Conservation (phyloP, 2,888 invertebrate genomes). For the Perdita meconis region DNA sequence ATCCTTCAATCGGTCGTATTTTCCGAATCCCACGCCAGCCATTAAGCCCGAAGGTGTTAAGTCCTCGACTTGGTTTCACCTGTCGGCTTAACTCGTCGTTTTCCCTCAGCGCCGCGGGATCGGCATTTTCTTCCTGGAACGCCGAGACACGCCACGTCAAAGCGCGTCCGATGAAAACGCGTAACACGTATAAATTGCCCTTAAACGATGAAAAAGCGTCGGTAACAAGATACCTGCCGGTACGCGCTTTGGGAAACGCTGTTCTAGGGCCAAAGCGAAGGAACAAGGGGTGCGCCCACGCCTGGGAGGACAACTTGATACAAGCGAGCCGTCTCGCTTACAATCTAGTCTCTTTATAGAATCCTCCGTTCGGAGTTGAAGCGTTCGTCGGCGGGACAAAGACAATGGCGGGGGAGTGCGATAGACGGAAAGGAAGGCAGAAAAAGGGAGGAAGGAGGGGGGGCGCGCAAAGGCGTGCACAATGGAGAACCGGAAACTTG, state of each 20-base stretch:
- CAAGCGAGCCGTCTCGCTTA: conserved; percentile 75
- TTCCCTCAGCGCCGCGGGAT: not conserved
- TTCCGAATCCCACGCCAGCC: too few relatives aligned
- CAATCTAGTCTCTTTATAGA: conserved; percentile 76
- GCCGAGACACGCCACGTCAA: not conserved
- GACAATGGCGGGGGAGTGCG: conserved; percentile 39
- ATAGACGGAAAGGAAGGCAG: conserved; percentile 35
- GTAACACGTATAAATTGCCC: conserved; percentile 21
- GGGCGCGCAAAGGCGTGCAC: conserved; percentile 62
- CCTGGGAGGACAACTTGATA: conserved; percentile 74
- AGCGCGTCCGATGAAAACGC: not conserved
- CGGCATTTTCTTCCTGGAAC: not conserved
- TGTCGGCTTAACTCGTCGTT: not conserved
- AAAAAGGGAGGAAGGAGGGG: conserved; percentile 34
- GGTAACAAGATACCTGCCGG: conserved; percentile 39
- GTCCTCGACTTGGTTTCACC: not conserved
- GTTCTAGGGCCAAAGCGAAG: conserved; percentile 63
- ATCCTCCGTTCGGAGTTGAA: conserved; percentile 64
- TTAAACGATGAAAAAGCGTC: conserved; percentile 38
- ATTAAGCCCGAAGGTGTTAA: not conserved
- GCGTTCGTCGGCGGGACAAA: conserved; percentile 49
- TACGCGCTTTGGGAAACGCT: conserved; percentile 67
- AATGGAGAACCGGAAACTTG: conserved; percentile 80
- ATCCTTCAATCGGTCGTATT: too few relatives aligned
- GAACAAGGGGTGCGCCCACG: conserved; percentile 71